Conservation (phyloP, 2,797 vertebrate genomes). For the Lagorchestes hirsutus region DNA sequence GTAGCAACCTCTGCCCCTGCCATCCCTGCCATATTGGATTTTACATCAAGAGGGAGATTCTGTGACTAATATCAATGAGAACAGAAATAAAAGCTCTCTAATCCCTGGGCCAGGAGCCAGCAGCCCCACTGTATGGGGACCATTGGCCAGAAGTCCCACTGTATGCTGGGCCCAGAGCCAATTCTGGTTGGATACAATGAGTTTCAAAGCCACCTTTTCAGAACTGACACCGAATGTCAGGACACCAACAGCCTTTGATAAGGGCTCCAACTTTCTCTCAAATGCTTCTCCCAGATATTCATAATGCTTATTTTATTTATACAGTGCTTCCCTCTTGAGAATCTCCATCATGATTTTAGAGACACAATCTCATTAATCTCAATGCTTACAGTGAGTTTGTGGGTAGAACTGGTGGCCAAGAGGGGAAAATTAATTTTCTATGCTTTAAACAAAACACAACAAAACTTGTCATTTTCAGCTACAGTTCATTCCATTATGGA, state of each 20-base stretch:
- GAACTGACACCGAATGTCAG: constrained; percentile 75
- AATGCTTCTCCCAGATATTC: constrained; percentile 74
- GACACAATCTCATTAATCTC: constrained; percentile 73
- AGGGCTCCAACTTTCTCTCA: constrained; percentile 78
- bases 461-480: constrained; percentile 62
- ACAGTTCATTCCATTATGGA: constrained; percentile 63
- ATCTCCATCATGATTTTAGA: constrained; percentile 72
- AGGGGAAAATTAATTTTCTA: constrained; percentile 72
- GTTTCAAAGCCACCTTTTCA: constrained; percentile 78
- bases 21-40: constrained; percentile 38
- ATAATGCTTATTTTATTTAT: constrained; percentile 70
- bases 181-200: constrained; percentile 72
- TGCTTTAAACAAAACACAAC: constrained; percentile 50
- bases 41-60: constrained; percentile 79
- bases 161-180: constrained; percentile 78
- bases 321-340: constrained; percentile 74
- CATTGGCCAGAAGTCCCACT: constrained; percentile 79
- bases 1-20: constrained; percentile 54
- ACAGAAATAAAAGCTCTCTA: constrained; percentile 81
- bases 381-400: constrained; percentile 62
- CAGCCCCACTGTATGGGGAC: constrained; percentile 72
- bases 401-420: constrained; percentile 68
- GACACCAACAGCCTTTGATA: constrained; percentile 80
- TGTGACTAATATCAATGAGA: constrained; percentile 83
- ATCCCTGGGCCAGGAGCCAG: constrained; percentile 79